Evolutionary conservation across 2,888 invertebrate genomes (phyloP).

Genomic region (Sinotaia quadrata): DNA sequence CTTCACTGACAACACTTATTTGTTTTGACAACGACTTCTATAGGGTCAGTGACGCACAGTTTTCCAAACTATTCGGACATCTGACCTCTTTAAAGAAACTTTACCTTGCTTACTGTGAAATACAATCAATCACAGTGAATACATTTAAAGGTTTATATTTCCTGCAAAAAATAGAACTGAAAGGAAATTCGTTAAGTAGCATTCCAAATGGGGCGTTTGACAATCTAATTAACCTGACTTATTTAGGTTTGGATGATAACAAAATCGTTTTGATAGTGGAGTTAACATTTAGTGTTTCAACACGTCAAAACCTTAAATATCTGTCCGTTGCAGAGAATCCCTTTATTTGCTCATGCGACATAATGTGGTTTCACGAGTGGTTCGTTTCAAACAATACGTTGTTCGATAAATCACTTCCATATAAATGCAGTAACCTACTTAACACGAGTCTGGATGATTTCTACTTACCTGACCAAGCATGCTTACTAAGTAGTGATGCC

Average conservation of each 20-base stretch:
- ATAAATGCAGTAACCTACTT: not conserved
- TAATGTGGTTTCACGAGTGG: constrained; percentile 13
- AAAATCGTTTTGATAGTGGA: not conserved
- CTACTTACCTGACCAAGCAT: not conserved
- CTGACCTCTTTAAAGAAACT: constrained; percentile 17
- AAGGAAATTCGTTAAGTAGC: not conserved
- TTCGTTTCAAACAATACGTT: not conserved
- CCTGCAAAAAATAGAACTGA: not conserved
- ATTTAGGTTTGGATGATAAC: not conserved
- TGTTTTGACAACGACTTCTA: constrained; percentile 18
- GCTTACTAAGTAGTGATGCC: not conserved
- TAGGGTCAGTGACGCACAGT: not conserved
- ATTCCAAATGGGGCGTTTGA: constrained; percentile 9
- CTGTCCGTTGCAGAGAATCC: not conserved
- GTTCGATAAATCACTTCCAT: not conserved
- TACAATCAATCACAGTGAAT: not conserved
- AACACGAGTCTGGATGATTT: not conserved
- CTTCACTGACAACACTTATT: not conserved
- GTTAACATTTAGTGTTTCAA: not conserved
- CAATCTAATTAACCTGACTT: not conserved
- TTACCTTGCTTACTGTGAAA: constrained; percentile 4
- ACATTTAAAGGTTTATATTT: not conserved
- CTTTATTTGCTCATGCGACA: not conserved
- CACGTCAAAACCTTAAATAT: not conserved
- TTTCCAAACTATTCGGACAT: constrained; percentile 12